Percentiles rank a stretch among this genome's conserved stretches.
Evolutionary conservation across 2,888 invertebrate genomes (phyloP).

Genomic region (Volucella inflata): DNA sequence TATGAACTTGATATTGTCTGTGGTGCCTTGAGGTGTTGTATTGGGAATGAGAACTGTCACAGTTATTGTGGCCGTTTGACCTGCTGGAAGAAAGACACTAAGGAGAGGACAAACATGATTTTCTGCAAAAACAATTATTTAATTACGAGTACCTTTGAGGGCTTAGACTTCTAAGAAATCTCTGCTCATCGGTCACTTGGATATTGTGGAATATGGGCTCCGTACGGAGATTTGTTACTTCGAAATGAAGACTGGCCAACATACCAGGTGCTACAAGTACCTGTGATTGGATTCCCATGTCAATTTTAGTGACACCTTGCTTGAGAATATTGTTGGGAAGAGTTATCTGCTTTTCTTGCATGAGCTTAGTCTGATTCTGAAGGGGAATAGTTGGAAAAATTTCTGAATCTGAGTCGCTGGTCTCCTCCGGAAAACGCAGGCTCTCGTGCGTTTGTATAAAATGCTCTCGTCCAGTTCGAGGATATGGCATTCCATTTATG

Average conservation of each 20-base stretch:
- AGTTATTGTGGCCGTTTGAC: conserved; percentile 86
- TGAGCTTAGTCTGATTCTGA: conserved; percentile 58
- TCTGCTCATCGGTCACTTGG: conserved; percentile 86
- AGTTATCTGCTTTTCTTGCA: conserved; percentile 46
- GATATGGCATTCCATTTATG: conserved; percentile 75
- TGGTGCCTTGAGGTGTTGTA: conserved; percentile 85
- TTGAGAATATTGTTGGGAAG: conserved; percentile 77
- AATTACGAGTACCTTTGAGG: conserved; percentile 83
- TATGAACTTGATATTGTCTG: conserved; percentile 87
- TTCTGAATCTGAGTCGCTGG: conserved; percentile 79
- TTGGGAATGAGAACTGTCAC: conserved; percentile 85
- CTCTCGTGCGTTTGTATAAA: conserved; percentile 76
- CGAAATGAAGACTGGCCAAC: conserved; percentile 86
- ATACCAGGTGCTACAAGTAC: conserved; percentile 82
- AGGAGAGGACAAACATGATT: conserved; percentile 28
- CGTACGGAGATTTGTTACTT: conserved; percentile 89
- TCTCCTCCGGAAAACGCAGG: conserved; percentile 79
- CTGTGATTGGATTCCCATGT: conserved; percentile 84
- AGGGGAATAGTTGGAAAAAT: conserved; percentile 79
- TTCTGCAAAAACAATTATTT: background rate
- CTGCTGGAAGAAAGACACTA: conserved; percentile 79
- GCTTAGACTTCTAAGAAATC: conserved; percentile 85
- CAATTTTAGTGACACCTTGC: conserved; percentile 82
- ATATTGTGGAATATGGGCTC: conserved; percentile 86
- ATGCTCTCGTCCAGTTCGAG: conserved; percentile 40